Evolutionary conservation across 1,140 invertebrate genomes (phyloP).

Genomic region (Drosophila baimaii): DNA sequence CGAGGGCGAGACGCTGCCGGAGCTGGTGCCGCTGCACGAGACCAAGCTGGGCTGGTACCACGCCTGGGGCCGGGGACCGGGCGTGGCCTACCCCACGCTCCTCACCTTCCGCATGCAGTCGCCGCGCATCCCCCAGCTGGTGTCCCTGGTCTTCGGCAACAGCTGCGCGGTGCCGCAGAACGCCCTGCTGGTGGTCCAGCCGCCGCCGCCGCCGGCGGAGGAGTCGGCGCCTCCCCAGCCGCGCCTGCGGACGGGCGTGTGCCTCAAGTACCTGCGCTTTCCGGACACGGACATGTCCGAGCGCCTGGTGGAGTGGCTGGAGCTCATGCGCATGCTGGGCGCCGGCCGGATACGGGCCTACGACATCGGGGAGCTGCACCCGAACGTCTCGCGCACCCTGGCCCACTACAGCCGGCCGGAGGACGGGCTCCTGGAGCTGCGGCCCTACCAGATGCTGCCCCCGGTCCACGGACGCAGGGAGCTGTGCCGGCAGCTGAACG

Average conservation of each 20-base stretch:
- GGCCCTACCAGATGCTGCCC: conserved; percentile 90
- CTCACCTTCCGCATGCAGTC: conserved; percentile 90
- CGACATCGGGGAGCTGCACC: conserved; percentile 85
- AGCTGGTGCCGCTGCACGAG: conserved; percentile 90
- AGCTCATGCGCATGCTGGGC: conserved; percentile 92
- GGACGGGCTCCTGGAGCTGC: conserved; percentile 90
- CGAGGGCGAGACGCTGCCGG: conserved; percentile 88
- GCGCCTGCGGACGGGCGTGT: conserved; percentile 92
- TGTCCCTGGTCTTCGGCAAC: conserved; percentile 86
- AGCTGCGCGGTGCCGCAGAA: conserved; percentile 92
- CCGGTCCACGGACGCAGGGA: conserved; percentile 85
- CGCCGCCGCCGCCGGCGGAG: conserved; percentile 71
- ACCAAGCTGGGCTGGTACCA: conserved; percentile 95
- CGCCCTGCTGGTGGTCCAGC: conserved; percentile 91
- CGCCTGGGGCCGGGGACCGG: conserved; percentile 94
- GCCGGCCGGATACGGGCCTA: conserved; percentile 96
- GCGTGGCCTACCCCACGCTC: conserved; percentile 92
- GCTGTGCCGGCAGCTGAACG: conserved; percentile 93
- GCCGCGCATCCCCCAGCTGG: conserved; percentile 39
- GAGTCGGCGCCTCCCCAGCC: neutral
- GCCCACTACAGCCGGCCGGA: conserved; percentile 88
- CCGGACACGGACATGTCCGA: conserved; percentile 93
- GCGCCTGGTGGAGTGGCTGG: conserved; percentile 95
- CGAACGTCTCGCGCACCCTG: conserved; percentile 84
- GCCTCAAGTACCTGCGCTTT: conserved; percentile 95